These are phyloP conservation scores for Chesias legatella DNA, from an alignment of 2,888 invertebrate species.

Conservation along the genomic window DNA sequence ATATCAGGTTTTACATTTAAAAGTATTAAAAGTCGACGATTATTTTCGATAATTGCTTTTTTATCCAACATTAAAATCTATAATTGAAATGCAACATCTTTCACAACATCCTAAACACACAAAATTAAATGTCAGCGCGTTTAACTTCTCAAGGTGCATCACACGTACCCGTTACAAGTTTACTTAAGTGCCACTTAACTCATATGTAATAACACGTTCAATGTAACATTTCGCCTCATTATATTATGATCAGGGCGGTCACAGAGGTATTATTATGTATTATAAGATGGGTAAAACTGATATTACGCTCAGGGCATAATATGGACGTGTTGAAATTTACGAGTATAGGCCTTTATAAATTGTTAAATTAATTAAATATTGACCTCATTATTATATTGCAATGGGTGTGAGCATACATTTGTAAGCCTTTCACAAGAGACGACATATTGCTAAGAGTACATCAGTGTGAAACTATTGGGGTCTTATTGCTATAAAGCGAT, in stretches of 20 bases:
- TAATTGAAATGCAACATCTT: conserved; percentile 1
- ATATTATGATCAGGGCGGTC: conserved; percentile 6
- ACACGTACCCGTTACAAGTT: conserved; percentile 9
- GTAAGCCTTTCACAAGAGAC: too few species aligned
- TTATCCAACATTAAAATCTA: too few species aligned
- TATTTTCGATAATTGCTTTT: too few species aligned
- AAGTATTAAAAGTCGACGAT: too few species aligned
- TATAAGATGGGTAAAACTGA: conserved; percentile 6
- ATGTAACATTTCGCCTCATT: conserved; percentile 6
- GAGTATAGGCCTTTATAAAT: too few species aligned
- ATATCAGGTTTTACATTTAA: too few species aligned
- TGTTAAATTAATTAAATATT: neutral
- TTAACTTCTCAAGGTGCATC: conserved; percentile 29
- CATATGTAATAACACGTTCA: too few species aligned
- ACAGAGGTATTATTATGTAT: conserved; percentile 14
- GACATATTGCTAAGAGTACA: too few species aligned
- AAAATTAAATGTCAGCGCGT: conserved; percentile 26
- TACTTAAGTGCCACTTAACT: conserved; percentile 15
- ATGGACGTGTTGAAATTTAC: neutral
- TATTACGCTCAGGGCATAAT: conserved; percentile 5
- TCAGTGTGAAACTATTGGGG: too few species aligned
- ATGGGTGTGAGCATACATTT: too few species aligned
- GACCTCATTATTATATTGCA: too few species aligned
- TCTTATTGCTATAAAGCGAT: too few species aligned
- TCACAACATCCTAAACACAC: conserved; percentile 14